Evolutionary conservation across 1,140 invertebrate genomes (phyloP), one percentile per base, ranked within the genome.

Genomic region (Eufriesea mexicana): DNA sequence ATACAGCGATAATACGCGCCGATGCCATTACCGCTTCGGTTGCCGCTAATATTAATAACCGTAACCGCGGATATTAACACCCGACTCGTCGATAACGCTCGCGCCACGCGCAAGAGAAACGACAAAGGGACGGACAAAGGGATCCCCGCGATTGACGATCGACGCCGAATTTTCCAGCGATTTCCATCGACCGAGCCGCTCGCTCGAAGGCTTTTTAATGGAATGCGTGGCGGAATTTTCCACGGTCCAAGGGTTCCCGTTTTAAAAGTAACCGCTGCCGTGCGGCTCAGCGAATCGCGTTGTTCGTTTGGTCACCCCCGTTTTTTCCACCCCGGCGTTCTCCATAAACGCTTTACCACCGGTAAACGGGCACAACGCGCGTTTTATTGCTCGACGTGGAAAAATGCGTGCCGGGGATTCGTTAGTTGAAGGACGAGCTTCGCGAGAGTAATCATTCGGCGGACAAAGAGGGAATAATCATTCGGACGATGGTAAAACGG

Each of bases 201-300:
- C 57, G 57, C 28, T 62, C 18, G 16, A 12, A 23, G 18, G 18
- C 9, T 66, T 84, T 84, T 73, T 84, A 84, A 76, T 49, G 57
- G 81, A 25, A 42, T 25, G 62, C 16, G 49, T 23, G 83, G 35
- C 8, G 55, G 83, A 84, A 72, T 54, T 62, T 75, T n/a, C 47
- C 57, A 72, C 59, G 61, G 28, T 61, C 20, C 64, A 35, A 47
- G 55, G 35, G 51, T 14, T 66, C 18, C 75, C 66, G 54, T 55
- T 81, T 79, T 68, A 82, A 85, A 85, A 85, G 78, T 86, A 85
- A 86, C 80, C 57, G 70, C 35, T 25, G 28, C 35, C 0, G 35
- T 14, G 25, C 79, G 64, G 47, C 61, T 77, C 64, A 57, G 66
- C 68, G 77, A 75, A 42, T 25, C 49, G 42, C 47, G 45, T 47